Conservation (phyloP, 2,888 invertebrate genomes). For the Platypus cylindrus region DNA sequence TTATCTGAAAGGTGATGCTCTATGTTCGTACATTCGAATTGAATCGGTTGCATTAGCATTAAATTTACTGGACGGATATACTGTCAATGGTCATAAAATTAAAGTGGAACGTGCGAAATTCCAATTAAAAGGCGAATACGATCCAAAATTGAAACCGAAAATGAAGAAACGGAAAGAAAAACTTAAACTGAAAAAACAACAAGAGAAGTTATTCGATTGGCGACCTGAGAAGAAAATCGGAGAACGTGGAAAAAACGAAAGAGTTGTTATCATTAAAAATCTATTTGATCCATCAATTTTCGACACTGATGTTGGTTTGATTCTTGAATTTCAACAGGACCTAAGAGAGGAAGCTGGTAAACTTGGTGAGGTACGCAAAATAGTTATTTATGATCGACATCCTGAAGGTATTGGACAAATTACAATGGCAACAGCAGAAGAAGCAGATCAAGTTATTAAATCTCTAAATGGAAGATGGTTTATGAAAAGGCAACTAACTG, state of each 20-base stretch:
- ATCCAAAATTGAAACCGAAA: constrained; percentile 85
- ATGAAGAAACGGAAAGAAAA: constrained; percentile 79
- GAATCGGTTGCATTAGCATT: constrained; percentile 92
- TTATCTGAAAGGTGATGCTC: constrained; percentile 85
- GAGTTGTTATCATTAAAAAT: constrained; percentile 85
- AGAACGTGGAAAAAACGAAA: constrained; percentile 77
- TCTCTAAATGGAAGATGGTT: constrained; percentile 85
- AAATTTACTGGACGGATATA: constrained; percentile 79
- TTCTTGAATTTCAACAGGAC: constrained; percentile 85
- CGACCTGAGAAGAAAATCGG: constrained; percentile 82
- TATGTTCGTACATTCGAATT: constrained; percentile 89
- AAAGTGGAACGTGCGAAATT: constrained; percentile 89
- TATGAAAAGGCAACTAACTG: constrained; percentile 71
- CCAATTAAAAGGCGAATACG: constrained; percentile 85
- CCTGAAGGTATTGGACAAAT: constrained; percentile 91
- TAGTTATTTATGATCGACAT: constrained; percentile 83
- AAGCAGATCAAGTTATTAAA: constrained; percentile 80
- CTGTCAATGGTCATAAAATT: constrained; percentile 65
- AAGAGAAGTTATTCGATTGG: constrained; percentile 95
- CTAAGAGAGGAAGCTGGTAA: constrained; percentile 79
- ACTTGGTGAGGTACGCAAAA: constrained; percentile 85
- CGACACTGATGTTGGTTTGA: constrained; percentile 75
- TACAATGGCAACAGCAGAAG: constrained; percentile 78
- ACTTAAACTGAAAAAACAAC: constrained; percentile 81
- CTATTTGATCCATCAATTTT: constrained; percentile 83